Evolutionary conservation across 2,888 invertebrate genomes (phyloP), one percentile per base, ranked within the genome.

Genomic region (Drosophila paramelanica): DNA sequence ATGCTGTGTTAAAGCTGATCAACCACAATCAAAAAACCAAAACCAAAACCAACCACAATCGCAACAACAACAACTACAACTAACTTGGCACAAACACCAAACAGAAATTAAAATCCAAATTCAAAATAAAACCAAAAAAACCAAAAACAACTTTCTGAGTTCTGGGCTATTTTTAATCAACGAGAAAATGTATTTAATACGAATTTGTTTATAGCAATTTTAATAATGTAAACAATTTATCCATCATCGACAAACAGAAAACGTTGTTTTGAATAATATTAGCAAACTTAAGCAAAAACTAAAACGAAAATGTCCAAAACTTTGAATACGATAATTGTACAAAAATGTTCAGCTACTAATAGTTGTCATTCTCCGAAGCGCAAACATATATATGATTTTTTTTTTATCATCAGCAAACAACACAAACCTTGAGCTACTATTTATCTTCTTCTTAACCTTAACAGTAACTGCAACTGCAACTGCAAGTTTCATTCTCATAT

Each of bases 261-360:
- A 36, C 6, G 47, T 27, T 53, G 60, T 53, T 66, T 66, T 39
- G 14, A 52, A 68, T 53, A 46, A 45, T 60, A 50, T 55, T 65
- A 55, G 57, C 43, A 75, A 73, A 68, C 55, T 67, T 65, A 74
- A 76, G 71, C 23, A 52, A 45, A 20, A 74, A 81, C 56, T 61
- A 58, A 73, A 77, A 49, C 38, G 86, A 90, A 92, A 91, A 88
- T 91, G 91, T 91, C 91, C 91, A 92, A 91, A 92, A 92, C 92
- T 92, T 92, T 92, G 92, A 92, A 92, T 92, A 92, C 92, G 92
- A 92, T 89, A 86, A 79, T 92, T 92, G 93, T 91, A 81, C 76
- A 81, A 76, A 78, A 68, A 81, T 73, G 74, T 83, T 81, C 73
- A 79, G 76, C 88, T 80, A 89, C 89, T 89, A 88, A 85, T 85